phyloP scores from a whole-genome alignment of 2,113 vertebrate species.

The Paralichthys olivaceus region DNA sequence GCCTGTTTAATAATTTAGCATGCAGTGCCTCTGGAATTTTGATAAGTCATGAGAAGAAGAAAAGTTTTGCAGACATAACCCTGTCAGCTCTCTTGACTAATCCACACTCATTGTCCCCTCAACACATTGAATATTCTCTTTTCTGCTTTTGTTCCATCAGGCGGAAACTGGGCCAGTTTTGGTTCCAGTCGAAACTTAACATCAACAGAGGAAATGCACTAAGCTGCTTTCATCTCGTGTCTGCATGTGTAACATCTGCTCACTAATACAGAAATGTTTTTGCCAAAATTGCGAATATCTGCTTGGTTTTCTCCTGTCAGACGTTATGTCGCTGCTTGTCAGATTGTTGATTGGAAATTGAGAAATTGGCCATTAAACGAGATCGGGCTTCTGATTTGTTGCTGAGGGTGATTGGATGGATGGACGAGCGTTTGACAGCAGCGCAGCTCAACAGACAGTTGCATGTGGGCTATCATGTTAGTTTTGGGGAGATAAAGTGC shows the following conservation, averaged over 20 bases:
- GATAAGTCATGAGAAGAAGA: conserved; percentile 23
- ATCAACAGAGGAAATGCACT: conserved; percentile 9
- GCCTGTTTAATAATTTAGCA: conserved; percentile 37
- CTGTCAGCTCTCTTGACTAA: not conserved
- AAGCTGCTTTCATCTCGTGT: conserved; percentile 41
- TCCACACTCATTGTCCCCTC: conserved; percentile 9
- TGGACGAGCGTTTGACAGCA: not conserved
- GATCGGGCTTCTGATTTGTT: conserved; percentile 7
- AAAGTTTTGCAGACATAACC: conserved; percentile 23
- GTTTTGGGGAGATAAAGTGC: too few species aligned
- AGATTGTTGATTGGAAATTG: conserved; percentile 16
- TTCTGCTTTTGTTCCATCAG: conserved; percentile 9
- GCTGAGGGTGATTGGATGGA: not conserved
- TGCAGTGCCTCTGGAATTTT: conserved; percentile 8
- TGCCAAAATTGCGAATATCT: not conserved
- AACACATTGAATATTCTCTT: not conserved
- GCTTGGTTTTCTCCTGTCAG: conserved; percentile 33
- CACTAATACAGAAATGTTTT: conserved; percentile 4
- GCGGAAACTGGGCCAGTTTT: conserved; percentile 9
- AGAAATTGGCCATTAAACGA: not conserved
- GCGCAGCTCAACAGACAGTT: not conserved
- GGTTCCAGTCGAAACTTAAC: conserved; percentile 1
- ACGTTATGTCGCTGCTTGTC: conserved; percentile 4
- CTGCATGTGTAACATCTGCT: conserved; percentile 38
- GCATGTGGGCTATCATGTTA: not conserved